Evolutionary conservation across 1,140 invertebrate genomes (phyloP), one percentile per base, ranked within the genome.

Genomic region (Polypedilum pembai): DNA sequence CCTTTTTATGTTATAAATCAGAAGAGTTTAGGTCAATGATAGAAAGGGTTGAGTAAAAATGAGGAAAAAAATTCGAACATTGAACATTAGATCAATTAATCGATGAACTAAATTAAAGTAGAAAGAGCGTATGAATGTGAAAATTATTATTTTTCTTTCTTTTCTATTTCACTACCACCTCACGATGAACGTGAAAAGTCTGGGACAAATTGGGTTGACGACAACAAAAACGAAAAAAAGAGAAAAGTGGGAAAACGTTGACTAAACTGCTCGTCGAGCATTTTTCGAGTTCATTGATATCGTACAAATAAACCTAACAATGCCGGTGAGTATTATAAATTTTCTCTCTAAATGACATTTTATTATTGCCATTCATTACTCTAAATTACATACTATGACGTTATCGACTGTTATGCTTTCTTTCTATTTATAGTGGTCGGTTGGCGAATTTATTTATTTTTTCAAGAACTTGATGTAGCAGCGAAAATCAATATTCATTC

Each of bases 301-400:
- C 45, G 15, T n/a, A 56, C 12, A 56, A 56, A 56, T n/a, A 15
- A 56, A 56, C 45, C 45, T n/a, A 56, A 15, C 45, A 56, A 56
- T 56, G 12, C 45, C 45, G 45, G 45, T 56, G 45, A 15, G 45
- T 56, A 56, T 56, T 56, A n/a, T 56, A 56, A 56, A 45, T 15
- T 45, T 15, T 45, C 41, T 45, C 41, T 56, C 45, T n/a, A 56
- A 56, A 56, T 56, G 45, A 56, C 45, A 56, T 56, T 56, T 56
- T 56, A 56, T 56, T 56, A 56, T n/a, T 56, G 45, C 45, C 45
- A 56, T 56, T 56, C 45, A 56, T 56, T 56, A 56, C 12, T 15
- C 45, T 56, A 56, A 56, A 56, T 56, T 56, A 56, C 45, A 56
- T n/a, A 56, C 45, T n/a, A n/a, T 56, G 45, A 56, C 45, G 45